phyloP scores from a whole-genome alignment of 2,888 invertebrate genomes.

The Lasiommata megera region DNA sequence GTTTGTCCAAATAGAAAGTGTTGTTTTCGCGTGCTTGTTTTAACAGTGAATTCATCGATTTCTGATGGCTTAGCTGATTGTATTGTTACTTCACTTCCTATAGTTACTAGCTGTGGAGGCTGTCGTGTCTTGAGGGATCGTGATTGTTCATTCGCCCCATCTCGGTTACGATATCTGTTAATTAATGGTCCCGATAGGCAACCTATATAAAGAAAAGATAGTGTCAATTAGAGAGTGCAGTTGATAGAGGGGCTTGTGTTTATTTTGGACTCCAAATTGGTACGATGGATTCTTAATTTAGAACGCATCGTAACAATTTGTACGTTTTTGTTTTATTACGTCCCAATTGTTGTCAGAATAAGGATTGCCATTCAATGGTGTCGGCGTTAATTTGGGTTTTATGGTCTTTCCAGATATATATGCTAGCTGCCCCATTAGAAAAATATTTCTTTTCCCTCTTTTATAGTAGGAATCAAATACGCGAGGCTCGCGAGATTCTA shows the following conservation, averaged over 20 bases:
- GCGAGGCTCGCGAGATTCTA: too few relatives aligned
- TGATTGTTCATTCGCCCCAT: slow-evolving; percentile 53
- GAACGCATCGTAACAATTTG: slow-evolving; percentile 30
- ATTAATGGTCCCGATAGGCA: slow-evolving; percentile 59
- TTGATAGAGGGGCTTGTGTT: slow-evolving; percentile 46
- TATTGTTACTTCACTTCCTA: slow-evolving; percentile 16
- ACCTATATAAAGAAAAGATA: slow-evolving; percentile 54
- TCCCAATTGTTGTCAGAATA: slow-evolving; percentile 1
- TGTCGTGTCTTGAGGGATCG: slow-evolving; percentile 35
- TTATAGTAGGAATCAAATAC: too few relatives aligned
- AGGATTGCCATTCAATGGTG: neutral
- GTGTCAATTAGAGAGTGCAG: slow-evolving; percentile 59
- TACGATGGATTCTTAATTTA: slow-evolving; percentile 50
- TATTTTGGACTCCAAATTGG: slow-evolving; percentile 52
- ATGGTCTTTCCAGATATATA: too few relatives aligned
- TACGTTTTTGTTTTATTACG: neutral
- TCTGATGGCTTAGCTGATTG: slow-evolving; percentile 16
- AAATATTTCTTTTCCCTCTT: too few relatives aligned
- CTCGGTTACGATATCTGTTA: slow-evolving; percentile 55
- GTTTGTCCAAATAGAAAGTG: slow-evolving; percentile 16
- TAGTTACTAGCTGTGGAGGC: slow-evolving; percentile 33
- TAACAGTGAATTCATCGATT: slow-evolving; percentile 14
- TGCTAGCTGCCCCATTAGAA: too few relatives aligned
- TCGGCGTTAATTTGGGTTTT: too few relatives aligned
- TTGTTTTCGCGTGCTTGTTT: slow-evolving; percentile 3